Conservation (phyloP, 2,888 invertebrate genomes). For the Lobophora halterata region DNA sequence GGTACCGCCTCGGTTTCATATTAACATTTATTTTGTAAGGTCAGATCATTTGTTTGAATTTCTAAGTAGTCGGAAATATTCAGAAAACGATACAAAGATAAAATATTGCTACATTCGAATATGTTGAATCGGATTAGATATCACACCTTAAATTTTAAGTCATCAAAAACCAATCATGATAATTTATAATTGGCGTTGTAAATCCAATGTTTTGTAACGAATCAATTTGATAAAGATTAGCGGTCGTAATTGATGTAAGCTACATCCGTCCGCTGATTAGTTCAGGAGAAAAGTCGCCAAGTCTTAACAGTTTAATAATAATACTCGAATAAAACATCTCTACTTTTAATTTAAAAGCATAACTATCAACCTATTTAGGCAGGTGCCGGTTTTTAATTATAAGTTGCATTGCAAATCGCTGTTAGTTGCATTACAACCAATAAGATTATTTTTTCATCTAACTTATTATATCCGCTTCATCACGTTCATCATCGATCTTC, state of each 20-base stretch:
- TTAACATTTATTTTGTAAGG: slow-evolving; percentile 46
- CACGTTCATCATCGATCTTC: no score
- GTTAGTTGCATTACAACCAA: no score
- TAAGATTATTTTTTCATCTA: no score
- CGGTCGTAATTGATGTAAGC: slow-evolving; percentile 24
- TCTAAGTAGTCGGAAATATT: slow-evolving; percentile 21
- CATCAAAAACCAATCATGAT: slow-evolving; percentile 20
- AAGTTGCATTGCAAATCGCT: no score
- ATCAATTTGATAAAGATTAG: slow-evolving; percentile 29
- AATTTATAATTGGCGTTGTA: slow-evolving; percentile 26
- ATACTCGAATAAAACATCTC: slow-evolving; percentile 4
- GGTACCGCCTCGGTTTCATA: slow-evolving; percentile 43
- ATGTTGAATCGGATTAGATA: no score
- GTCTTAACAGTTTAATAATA: background rate
- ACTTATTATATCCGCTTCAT: no score
- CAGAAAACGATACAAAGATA: background rate
- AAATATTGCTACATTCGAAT: no score
- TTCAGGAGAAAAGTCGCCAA: background rate
- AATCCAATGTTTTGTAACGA: slow-evolving; percentile 26
- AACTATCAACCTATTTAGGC: no score
- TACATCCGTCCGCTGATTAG: slow-evolving; percentile 16
- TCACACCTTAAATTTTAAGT: slow-evolving; percentile 20
- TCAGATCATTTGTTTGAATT: slow-evolving; percentile 43
- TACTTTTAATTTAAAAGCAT: slow-evolving; percentile 12
- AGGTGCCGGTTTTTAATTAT: no score